These are phyloP conservation scores for Apis dorsata DNA, from an alignment of 1,140 invertebrate species.

Conservation along the genomic window DNA sequence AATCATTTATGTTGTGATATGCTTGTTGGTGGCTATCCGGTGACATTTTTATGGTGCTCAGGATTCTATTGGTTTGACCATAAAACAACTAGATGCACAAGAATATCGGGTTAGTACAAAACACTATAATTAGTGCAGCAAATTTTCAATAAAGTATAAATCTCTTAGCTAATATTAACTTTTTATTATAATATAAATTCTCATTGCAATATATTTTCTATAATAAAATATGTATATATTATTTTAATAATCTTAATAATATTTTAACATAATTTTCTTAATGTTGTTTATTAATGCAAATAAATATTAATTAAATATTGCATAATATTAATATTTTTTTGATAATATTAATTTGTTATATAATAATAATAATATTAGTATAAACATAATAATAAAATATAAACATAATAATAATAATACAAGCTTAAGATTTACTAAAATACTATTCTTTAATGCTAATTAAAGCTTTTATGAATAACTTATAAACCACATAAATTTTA, in stretches of 20 bases:
- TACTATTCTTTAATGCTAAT: background rate
- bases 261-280: background rate
- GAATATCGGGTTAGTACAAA: slow-evolving; percentile 78
- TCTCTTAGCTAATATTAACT: slow-evolving; percentile 7
- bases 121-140: slow-evolving; percentile 31
- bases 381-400: too few species aligned
- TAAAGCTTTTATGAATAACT: background rate
- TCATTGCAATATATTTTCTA: background rate
- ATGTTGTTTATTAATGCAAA: background rate
- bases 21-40: slow-evolving; percentile 67
- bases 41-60: slow-evolving; percentile 70
- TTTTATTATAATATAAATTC: slow-evolving; percentile 5
- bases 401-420: background rate
- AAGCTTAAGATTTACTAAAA: slow-evolving; percentile 36
- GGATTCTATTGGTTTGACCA: slow-evolving; percentile 77
- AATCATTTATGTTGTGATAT: slow-evolving; percentile 59
- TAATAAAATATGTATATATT: background rate
- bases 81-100: slow-evolving; percentile 77
- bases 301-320: background rate
- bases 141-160: slow-evolving; percentile 43
- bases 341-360: background rate
- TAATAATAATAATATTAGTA: background rate
- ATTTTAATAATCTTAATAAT: background rate
- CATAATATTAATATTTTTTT: background rate
- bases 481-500: slow-evolving; percentile 2